Evolutionary conservation across 2,888 invertebrate species (phyloP).

Genomic region (Tenodera sinensis): DNA sequence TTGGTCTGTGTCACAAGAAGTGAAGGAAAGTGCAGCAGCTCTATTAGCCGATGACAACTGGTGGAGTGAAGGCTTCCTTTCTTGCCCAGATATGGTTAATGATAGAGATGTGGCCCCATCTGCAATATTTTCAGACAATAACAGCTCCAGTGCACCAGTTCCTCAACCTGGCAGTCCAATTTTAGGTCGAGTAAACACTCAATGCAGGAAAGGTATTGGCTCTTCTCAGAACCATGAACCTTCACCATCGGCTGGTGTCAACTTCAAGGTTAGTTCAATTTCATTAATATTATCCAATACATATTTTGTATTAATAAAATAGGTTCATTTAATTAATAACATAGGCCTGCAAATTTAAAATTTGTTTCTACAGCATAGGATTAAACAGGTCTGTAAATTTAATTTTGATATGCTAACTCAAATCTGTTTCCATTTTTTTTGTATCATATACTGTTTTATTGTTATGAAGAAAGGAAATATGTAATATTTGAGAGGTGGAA

Average conservation of each 20-base stretch:
- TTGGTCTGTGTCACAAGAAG: slow-evolving; percentile 38
- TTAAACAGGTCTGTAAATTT: no score
- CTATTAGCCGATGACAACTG: slow-evolving; percentile 42
- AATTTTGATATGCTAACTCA: no score
- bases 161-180: slow-evolving; percentile 26
- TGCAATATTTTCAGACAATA: slow-evolving; percentile 22
- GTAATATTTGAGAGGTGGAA: no score
- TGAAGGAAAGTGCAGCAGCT: slow-evolving; percentile 42
- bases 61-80: slow-evolving; percentile 21
- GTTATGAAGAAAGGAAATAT: no score
- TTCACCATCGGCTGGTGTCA: not conserved
- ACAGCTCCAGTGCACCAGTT: not conserved
- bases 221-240: not conserved
- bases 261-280: not conserved
- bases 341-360: no score
- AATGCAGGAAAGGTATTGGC: no score
- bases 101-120: slow-evolving; percentile 23
- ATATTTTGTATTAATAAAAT: no score
- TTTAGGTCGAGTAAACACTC: not conserved
- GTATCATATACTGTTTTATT: no score
- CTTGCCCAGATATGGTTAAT: slow-evolving; percentile 29
- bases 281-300: no score
- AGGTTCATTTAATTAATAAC: no score
- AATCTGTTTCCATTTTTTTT: no score
- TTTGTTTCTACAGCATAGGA: no score